A percentile compares a stretch with the other conserved stretches of the same genome.
These are phyloP conservation scores for Epsilonema sp. DNA, from an alignment of 2,888 invertebrate genomes.

Conservation along the genomic window DNA sequence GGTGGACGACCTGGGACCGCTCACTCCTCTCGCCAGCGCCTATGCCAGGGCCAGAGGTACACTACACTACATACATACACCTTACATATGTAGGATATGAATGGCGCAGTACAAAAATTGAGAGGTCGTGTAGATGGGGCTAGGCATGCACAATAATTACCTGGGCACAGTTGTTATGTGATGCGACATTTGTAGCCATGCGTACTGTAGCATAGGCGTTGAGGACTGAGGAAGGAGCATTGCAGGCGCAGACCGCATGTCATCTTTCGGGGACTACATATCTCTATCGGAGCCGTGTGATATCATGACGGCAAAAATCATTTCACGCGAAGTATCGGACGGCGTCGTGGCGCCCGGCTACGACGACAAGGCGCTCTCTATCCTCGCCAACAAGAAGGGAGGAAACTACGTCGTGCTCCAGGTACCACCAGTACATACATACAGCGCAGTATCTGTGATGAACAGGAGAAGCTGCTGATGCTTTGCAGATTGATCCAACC, in stretches of 20 bases:
- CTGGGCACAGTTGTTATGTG: too few relatives aligned
- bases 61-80: too few relatives aligned
- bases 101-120: background rate
- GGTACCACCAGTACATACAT: constrained; percentile 30
- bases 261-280: constrained; percentile 93
- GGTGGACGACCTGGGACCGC: constrained; percentile 48
- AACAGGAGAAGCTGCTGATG: background rate
- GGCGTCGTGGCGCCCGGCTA: constrained; percentile 94
- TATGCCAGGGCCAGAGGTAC: constrained; percentile 78
- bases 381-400: constrained; percentile 80
- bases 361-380: constrained; percentile 53
- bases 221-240: too few relatives aligned
- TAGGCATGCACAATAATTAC: too few relatives aligned
- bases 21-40: constrained; percentile 59
- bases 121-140: too few relatives aligned
- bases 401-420: constrained; percentile 73
- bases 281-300: constrained; percentile 82
- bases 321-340: constrained; percentile 73
- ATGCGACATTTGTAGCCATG: too few relatives aligned
- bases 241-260: constrained; percentile 92
- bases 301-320: constrained; percentile 65
- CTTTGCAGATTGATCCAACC: constrained; percentile 57
- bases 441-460: background rate
- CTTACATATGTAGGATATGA: background rate
- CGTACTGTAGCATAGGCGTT: too few relatives aligned